These are phyloP conservation scores for Sinopyrophorus schimmeli DNA, from an alignment of 2,888 invertebrate genomes.

Conservation along the genomic window DNA sequence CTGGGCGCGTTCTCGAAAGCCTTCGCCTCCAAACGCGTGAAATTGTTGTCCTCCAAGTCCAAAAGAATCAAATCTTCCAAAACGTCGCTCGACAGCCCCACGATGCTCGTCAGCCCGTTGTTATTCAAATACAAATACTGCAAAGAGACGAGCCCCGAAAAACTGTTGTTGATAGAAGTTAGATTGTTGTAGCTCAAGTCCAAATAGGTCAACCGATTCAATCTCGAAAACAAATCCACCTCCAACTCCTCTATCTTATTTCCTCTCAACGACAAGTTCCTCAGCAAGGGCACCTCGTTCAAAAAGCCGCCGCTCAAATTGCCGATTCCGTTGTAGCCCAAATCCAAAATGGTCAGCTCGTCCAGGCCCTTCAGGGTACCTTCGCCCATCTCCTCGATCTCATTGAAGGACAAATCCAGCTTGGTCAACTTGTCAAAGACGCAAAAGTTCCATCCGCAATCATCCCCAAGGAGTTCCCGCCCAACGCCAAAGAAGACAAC, in stretches of 20 bases:
- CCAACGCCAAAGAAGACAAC: slow-evolving; percentile 12
- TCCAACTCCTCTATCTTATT: slow-evolving; percentile 20
- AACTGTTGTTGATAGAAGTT: slow-evolving; percentile 11
- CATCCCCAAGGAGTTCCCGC: slow-evolving; percentile 12
- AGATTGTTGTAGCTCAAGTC: slow-evolving; percentile 22
- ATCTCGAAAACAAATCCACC: slow-evolving; percentile 2
- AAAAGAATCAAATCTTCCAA: slow-evolving; percentile 33
- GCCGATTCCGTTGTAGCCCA: slow-evolving; percentile 15
- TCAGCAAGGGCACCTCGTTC: slow-evolving; percentile 9
- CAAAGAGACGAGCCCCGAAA: slow-evolving; percentile 21
- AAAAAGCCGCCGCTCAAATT: slow-evolving; percentile 16
- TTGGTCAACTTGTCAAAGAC: slow-evolving; percentile 13
- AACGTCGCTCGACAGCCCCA: slow-evolving; percentile 1
- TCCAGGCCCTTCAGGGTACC: slow-evolving; percentile 18
- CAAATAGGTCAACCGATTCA: slow-evolving; percentile 15
- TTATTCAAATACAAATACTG: slow-evolving; percentile 20
- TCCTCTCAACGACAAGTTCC: slow-evolving; percentile 18
- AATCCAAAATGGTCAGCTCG: slow-evolving; percentile 17
- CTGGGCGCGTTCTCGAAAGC: slow-evolving; percentile 52
- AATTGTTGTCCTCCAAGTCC: slow-evolving; percentile 51
- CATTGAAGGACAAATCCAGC: slow-evolving; percentile 17
- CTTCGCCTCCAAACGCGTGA: slow-evolving; percentile 57
- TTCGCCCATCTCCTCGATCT: slow-evolving; percentile 15
- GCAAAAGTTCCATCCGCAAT: slow-evolving; percentile 15
- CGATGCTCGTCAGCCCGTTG: slow-evolving; percentile 9